A percentile compares a stretch with the other conserved stretches of the same genome.
Evolutionary conservation across 1,140 invertebrate genomes (phyloP).

Genomic region (Gryon sp.): DNA sequence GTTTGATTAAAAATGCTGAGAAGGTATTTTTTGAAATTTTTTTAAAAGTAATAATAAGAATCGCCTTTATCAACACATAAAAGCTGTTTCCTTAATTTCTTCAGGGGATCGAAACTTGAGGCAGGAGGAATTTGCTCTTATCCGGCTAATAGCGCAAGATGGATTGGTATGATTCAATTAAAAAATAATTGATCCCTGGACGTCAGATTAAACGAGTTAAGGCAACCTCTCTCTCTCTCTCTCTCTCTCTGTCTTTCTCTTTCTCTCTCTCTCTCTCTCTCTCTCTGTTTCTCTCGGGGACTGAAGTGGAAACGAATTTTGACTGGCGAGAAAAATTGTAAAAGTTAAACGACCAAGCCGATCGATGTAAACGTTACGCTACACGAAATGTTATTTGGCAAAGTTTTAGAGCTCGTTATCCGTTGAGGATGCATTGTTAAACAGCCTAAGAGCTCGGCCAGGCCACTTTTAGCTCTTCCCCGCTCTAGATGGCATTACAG

Average conservation of each 20-base stretch:
- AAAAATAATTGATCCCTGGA: constrained; percentile 47
- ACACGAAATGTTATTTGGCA: constrained; percentile 1
- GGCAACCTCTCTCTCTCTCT: too few species aligned
- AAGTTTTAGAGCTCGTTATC: constrained; percentile 44
- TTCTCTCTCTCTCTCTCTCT: not conserved
- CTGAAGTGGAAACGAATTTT: constrained; percentile 15
- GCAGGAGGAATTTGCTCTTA: not conserved
- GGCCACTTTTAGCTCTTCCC: not conserved
- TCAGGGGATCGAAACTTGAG: not conserved
- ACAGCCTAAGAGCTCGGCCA: constrained; percentile 9
- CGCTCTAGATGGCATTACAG: too few species aligned
- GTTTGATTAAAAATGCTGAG: too few species aligned
- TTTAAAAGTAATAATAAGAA: too few species aligned
- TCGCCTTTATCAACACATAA: constrained; percentile 2
- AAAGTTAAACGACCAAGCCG: constrained; percentile 36
- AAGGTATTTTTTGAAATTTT: too few species aligned
- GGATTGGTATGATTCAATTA: constrained; percentile 44
- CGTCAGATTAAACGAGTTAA: constrained; percentile 33
- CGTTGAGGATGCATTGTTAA: constrained; percentile 31
- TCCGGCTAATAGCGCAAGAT: constrained; percentile 18
- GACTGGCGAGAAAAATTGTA: constrained; percentile 35
- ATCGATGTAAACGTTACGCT: constrained; percentile 29
- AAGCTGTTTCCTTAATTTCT: constrained; percentile 12
- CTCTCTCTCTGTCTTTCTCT: too few species aligned
- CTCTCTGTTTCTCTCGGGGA: not conserved